Evolutionary conservation across 2,113 vertebrate genomes (phyloP), one percentile per base, ranked within the genome.

Genomic region (Epinephelus moara): DNA sequence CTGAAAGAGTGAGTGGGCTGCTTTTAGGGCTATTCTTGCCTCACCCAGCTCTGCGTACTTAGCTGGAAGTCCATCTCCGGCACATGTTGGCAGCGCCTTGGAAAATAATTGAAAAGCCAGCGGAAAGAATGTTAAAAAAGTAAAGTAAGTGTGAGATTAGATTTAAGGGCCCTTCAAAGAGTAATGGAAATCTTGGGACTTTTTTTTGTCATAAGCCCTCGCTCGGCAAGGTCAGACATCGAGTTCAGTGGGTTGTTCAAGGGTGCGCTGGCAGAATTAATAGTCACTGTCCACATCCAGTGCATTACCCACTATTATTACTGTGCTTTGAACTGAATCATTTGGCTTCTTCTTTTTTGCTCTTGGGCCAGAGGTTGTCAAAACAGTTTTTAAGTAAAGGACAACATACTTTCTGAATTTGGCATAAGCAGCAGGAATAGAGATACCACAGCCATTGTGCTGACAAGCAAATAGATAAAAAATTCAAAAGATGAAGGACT

Each of bases 391-490:
- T 27, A 49, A 75, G 33, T 37, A 64, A 45, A 80, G 9, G 47
- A 73, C n/a, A 70, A 12, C n/a, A 14, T 25, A 49, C 6, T 30
- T 14, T 76, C n/a, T 37, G 47, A 75, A 64, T 76, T 66, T 64
- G 50, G 59, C 52, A 56, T 25, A 23, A 62, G 52, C 4, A 4
- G 60, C 49, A 80, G 11, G 59, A 75, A 85, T n/a, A 61, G 59
- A 70, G 23, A 71, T 2, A 67, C 47, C 61, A 63, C 67, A 52
- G 75, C 56, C 52, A 59, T 19, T 75, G 40, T 62, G 60, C 77
- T 56, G 23, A 80, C 53, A 83, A 79, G 57, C 45, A 85, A 78
- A 63, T 53, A 3, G 47, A 81, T 76, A 61, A 78, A 80, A 78
- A 42, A 76, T 62, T 70, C n/a, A 72, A 83, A 81, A 85, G 74